phyloP scores from a whole-genome alignment of 2,113 vertebrate genomes.

The Eleginops maclovinus region DNA sequence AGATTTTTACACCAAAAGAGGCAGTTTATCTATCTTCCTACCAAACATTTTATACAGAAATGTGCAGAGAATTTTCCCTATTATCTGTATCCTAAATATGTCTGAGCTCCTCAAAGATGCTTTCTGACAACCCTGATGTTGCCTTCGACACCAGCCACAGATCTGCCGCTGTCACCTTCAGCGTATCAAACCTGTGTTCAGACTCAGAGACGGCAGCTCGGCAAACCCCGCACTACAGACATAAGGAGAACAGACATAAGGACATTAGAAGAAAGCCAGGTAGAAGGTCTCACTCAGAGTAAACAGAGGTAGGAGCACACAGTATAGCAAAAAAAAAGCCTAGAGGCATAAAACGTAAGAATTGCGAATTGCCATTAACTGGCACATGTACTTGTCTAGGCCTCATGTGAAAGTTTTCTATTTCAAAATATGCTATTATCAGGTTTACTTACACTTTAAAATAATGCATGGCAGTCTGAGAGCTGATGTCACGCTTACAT shows the following conservation, averaged over 20 bases:
- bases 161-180: constrained; percentile 74
- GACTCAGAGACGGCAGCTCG: constrained; percentile 48
- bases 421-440: constrained; percentile 59
- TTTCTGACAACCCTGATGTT: constrained; percentile 69
- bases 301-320: constrained; percentile 55
- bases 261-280: constrained; percentile 45
- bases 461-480: constrained; percentile 61
- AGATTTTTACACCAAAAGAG: constrained; percentile 4
- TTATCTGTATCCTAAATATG: constrained; percentile 55
- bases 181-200: constrained; percentile 65
- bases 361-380: constrained; percentile 72
- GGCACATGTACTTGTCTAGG: constrained; percentile 61
- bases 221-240: constrained; percentile 36
- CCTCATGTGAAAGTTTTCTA: constrained; percentile 60
- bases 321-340: constrained; percentile 52
- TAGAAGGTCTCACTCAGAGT: constrained; percentile 66
- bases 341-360: constrained; percentile 63
- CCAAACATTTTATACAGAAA: constrained; percentile 25
- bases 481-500: constrained; percentile 46
- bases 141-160: constrained; percentile 66
- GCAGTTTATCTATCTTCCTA: constrained; percentile 11
- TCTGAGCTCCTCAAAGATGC: constrained; percentile 59
- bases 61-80: constrained; percentile 37
- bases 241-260: constrained; percentile 50
- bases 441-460: constrained; percentile 50